Evolutionary conservation across 1,140 invertebrate species (phyloP), one percentile per base, ranked within the genome.

Genomic region (Drosophila sechellia): DNA sequence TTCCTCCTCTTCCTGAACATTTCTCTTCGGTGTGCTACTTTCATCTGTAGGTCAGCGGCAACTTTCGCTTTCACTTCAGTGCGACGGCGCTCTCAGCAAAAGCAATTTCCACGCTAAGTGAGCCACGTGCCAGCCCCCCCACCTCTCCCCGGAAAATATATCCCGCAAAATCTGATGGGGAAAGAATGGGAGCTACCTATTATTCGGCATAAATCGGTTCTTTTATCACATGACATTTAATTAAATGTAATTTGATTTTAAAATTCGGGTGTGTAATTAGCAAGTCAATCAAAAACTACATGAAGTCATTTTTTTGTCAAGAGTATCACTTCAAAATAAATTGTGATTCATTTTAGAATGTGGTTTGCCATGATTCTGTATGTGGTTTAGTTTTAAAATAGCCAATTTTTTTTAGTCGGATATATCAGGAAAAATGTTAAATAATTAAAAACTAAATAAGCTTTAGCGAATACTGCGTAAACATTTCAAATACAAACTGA

Each of bases 31-130:
- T 76, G 76, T 76, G 42, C 43, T 45, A 84, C 53, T 76, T 79
- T 77, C 54, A 63, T 65, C 60, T 86, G 54, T 80, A 45, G 81
- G 77, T 74, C 73, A 77, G 49, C 34, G 40, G 54, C 15, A 50
- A 86, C 81, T 85, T 77, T 85, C 81, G 74, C 50, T 85, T 85
- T 85, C 81, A 66, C 50, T 86, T 76, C 50, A 68, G 46, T 86
- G 70, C 71, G 58, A 17, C 54, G 65, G 59, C 74, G 79, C 78
- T 81, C 74, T 86, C 60, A 43, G 37, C 17, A 42, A 65, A 40
- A 72, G 22, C 49, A 48, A 43, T 55, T 79, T 73, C 55, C 59
- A 58, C 25, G 27, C 20, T 27, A n/a, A 31, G 20, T 34, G 8
- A 40, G 25, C 64, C 42, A 70, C 69, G 39, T 70, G 54, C 35